Evolutionary conservation across 2,113 vertebrate species (phyloP), one percentile per base, ranked within the genome.

Genomic region (Ictidomys tridecemlineatus): DNA sequence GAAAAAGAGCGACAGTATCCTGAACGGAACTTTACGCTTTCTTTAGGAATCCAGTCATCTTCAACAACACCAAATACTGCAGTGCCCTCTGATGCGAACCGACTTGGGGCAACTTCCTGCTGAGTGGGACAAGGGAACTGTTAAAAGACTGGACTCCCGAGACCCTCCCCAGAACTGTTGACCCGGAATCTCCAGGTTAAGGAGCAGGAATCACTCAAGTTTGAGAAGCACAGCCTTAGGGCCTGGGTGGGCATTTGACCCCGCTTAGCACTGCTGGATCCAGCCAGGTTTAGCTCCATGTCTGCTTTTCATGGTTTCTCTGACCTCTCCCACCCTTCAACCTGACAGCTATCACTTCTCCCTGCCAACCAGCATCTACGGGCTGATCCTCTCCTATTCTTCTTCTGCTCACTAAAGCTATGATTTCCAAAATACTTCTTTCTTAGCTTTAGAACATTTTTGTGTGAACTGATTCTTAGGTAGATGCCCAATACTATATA

Each of bases 141-240:
- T 87, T 79, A 79, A 77, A 93, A 96, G 70, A 24, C 14, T 28
- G 32, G 26, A 78, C 34, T 67, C 58, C 56, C 30, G 12, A 72
- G 73, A 5, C 11, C 42, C 58, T 53, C 48, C 74, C 39, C 8
- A 76, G 58, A 89, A 22, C 48, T 78, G 51, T 0, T 37, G 30
- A 95, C 65, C 91, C 63, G 89, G 92, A 93, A 85, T 32, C 69
- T 94, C 95, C 39, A 51, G 74, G 39, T 87, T 79, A 96, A 83
- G 65, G 85, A 85, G 24, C 17, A 58, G 34, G 79, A 83, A 17
- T 95, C 78, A 79, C 37, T 79, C 32, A 39, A 37, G 45, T 72
- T 77, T 78, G 70, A 89, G 94, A 94, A 95, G 48, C 73, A 34
- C 10, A 0, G 16, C 94, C 85, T 88, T 28, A 14, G 78, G 91